Base-by-base conservation (phyloP, 2,797 vertebrate species). In the Sparus aurata region DNA sequence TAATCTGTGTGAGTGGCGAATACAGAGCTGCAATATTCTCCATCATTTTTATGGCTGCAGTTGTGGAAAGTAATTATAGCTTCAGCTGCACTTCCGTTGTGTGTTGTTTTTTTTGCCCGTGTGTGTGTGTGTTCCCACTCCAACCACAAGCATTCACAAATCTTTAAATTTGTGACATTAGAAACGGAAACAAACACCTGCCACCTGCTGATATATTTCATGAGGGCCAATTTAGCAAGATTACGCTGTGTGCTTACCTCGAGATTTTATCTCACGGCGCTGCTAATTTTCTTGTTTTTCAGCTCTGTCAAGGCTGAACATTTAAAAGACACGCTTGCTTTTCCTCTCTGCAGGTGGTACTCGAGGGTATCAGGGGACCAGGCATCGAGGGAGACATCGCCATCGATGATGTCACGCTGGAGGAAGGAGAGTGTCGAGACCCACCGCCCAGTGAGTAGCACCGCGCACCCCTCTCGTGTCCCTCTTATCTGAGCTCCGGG, bases 311-410 rank as follows among this genome's bases (percentile, higher is more conserved):
- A 57, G 43, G 53, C 20, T 60, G 46, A 64, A 43, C 53, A 50
- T 49, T 20, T 17, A 47, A 2, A 50, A 55, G 38, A 25, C 1
- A 59, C 60, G 67, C 13, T 17, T 69, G 17, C 2, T 77, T 73
- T 65, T 22, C 41, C 73, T 78, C 55, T 67, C 73, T 8, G 65
- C 9, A 99, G 98, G 95, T 99, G 78, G 96, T 98, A 75, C 96
- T 99, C 52, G 98, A 99, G 94, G 98, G 98, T n/a, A 92, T 99
- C 84, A 95, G 98, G 9, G 98, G 98, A 53, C 95, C 96, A 0
- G 98, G 98, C 34, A 99, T 99, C 2, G 98, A 99, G 91, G 98
- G 98, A 5, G 98, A 99, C 87, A 99, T 99, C 15, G 98, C 98
- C 73, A 97, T 99, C 0, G 98, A 99, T 50, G 98, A 99, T 6